Evolutionary conservation across 2,888 invertebrate species (phyloP).

Genomic region (Eupithecia dodoneata): DNA sequence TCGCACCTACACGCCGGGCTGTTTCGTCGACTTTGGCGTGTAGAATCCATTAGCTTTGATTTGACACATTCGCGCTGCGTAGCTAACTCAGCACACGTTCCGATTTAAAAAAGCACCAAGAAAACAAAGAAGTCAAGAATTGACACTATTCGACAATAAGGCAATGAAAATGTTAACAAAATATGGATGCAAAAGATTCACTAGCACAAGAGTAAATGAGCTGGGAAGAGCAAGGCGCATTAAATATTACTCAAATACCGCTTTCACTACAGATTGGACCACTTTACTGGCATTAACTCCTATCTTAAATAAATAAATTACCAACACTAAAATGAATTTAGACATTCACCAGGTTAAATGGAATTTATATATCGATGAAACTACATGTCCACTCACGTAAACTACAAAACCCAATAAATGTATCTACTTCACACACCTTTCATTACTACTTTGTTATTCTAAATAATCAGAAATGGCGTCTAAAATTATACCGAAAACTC

Average conservation of each 20-base stretch:
- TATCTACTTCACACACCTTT: conserved; percentile 30
- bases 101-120: too few species aligned
- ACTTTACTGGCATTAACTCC: not conserved
- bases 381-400: conserved; percentile 10
- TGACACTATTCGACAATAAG: too few species aligned
- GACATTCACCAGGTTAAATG: conserved; percentile 19
- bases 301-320: not conserved
- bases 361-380: conserved; percentile 10
- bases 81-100: too few species aligned
- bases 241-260: not conserved
- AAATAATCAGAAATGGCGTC: conserved; percentile 26
- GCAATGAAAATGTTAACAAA: too few species aligned
- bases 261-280: not conserved
- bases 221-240: not conserved
- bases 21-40: not conserved
- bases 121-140: too few species aligned
- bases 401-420: conserved; percentile 16
- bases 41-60: not conserved
- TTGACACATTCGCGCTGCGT: not conserved
- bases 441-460: conserved; percentile 35
- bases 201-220: not conserved
- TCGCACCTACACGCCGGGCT: not conserved
- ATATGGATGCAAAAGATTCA: not conserved
- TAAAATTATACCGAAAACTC: conserved; percentile 1
- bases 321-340: not conserved